phyloP scores from a whole-genome alignment of 2,113 vertebrate species.

The Heptranchias perlo region DNA sequence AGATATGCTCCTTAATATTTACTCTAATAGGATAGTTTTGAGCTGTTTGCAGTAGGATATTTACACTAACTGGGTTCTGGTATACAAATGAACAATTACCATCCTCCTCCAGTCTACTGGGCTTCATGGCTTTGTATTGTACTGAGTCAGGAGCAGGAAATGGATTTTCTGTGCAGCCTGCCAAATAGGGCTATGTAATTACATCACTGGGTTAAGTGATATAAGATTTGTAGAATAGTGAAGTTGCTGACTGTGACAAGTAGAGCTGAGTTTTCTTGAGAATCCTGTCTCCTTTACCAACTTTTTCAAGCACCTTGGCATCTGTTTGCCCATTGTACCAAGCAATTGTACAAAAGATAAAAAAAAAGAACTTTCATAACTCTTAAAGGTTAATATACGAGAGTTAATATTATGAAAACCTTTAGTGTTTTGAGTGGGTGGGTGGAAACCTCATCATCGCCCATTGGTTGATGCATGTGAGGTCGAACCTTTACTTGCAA shows the following conservation, averaged over 20 bases:
- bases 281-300: background rate
- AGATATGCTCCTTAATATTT: background rate
- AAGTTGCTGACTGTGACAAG: background rate
- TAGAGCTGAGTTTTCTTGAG: background rate
- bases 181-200: constrained; percentile 3
- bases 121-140: background rate
- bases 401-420: background rate
- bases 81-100: background rate
- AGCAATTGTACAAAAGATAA: background rate
- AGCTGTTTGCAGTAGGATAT: background rate
- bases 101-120: background rate
- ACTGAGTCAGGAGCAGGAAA: background rate
- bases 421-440: background rate
- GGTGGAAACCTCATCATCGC: background rate
- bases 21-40: background rate
- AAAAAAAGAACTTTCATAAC: background rate
- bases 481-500: too few species aligned
- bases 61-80: background rate
- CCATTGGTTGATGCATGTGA: too few species aligned
- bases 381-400: background rate
- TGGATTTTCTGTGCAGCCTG: background rate
- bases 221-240: background rate
- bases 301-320: background rate
- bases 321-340: background rate
- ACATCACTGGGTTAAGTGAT: background rate